Base-by-base conservation (phyloP, 2,113 vertebrate species). In the Leucoraja erinaceus region DNA sequence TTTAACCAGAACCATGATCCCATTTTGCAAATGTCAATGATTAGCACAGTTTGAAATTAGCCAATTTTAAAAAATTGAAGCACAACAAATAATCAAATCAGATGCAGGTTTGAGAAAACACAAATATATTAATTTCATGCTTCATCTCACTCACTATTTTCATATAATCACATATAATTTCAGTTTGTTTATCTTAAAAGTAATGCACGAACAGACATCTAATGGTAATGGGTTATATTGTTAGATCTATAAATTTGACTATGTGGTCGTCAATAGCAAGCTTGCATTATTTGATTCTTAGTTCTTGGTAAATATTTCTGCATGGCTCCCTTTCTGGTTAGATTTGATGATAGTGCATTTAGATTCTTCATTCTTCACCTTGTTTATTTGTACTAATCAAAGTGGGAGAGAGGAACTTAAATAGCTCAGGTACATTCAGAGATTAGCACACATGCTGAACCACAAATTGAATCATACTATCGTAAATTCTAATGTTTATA, bases 1-100 rank as follows among this genome's bases (percentile, higher is more conserved):
- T 56, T 83, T 83, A 83, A 83, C 79, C 54, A 83, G 20, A 33
- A 83, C 47, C 79, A 84, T 25, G 47, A 84, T 84, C 79, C 79
- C 18, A 84, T 84, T 59, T 25, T 38, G 7, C 11, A 25, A 31
- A 56, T 56, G 10, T 56, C 38, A 84, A 18, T 84, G 79, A 22
- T 16, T 11, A 78, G 76, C 31, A 16, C 76, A 78, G 18, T 38
- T 12, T 78, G 76, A 84, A 84, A 84, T 22, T 59, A 56, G n/a
- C 9, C 56, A 56, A 56, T 84, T 8, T 47, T 56, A 56, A 22
- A 47, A 84, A 84, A 84, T 47, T 56, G 79, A 59, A 78, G 76
- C 31, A 5, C 12, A 5, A 78, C 47, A 59, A 56, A 59, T 59
- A 28, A 84, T 56, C 79, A 84, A 20, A 18, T 28, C 54, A 59